Evolutionary conservation across 2,888 invertebrate species (phyloP).

Genomic region (Thymelicus sylvestris): DNA sequence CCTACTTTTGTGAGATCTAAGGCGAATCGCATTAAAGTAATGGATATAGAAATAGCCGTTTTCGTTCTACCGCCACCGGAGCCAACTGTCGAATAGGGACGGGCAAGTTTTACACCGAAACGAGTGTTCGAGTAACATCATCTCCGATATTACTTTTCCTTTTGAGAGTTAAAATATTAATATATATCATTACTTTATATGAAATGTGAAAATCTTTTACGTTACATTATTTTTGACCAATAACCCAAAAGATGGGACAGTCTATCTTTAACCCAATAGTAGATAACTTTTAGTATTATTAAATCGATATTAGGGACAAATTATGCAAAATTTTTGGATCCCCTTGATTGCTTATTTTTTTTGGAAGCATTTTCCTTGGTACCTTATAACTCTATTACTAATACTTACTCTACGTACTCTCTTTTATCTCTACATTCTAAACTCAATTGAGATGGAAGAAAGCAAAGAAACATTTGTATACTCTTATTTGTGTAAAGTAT

Average conservation of each 20-base stretch:
- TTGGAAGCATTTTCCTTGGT: no score
- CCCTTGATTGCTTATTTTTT: no score
- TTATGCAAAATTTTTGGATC: no score
- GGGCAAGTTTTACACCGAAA: constrained; percentile 32
- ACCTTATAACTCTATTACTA: no score
- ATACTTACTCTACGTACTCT: no score
- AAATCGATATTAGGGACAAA: no score
- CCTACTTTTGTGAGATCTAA: constrained; percentile 53
- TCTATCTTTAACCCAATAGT: no score
- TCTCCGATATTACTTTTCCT: constrained; percentile 14
- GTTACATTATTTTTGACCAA: background rate
- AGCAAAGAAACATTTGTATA: no score
- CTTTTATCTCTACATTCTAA: no score
- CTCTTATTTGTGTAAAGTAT: no score
- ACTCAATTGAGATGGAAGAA: no score
- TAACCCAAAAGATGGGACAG: background rate
- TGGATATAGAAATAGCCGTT: constrained; percentile 66
- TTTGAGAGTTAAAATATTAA: constrained; percentile 8
- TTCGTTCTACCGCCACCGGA: constrained; percentile 43
- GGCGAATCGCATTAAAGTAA: constrained; percentile 69
- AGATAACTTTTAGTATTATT: no score
- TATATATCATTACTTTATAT: background rate
- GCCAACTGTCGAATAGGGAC: constrained; percentile 22
- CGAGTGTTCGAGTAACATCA: constrained; percentile 14
- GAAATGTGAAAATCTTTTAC: background rate